Percentiles rank a stretch among this genome's conserved stretches.
Evolutionary conservation across 2,113 vertebrate genomes (phyloP).

Genomic region (Candoia aspera): DNA sequence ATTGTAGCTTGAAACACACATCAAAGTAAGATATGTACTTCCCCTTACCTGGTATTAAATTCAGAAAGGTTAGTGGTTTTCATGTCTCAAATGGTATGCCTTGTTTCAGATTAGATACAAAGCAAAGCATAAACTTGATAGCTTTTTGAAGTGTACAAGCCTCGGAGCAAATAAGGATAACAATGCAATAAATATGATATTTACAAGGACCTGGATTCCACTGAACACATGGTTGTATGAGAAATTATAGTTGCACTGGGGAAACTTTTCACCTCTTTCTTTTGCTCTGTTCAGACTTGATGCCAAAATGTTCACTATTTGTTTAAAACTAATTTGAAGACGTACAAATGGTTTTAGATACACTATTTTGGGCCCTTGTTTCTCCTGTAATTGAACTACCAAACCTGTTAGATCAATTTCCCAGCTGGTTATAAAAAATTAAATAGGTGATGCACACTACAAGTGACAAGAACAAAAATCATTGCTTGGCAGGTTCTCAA

Average conservation of each 20-base stretch:
- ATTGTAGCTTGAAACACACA: neutral
- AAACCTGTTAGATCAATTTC: slow-evolving; percentile 33
- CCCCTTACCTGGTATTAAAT: slow-evolving; percentile 23
- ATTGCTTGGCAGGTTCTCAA: slow-evolving; percentile 38
- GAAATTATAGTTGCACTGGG: neutral
- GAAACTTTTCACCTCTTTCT: neutral
- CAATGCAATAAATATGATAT: neutral
- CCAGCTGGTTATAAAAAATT: slow-evolving; percentile 38
- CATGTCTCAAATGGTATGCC: slow-evolving; percentile 36
- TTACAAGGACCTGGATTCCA: slow-evolving; percentile 23
- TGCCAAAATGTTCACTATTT: slow-evolving; percentile 55
- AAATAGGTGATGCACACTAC: slow-evolving; percentile 32
- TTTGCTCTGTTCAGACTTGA: neutral
- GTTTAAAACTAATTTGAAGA: slow-evolving; percentile 44
- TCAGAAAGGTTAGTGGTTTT: slow-evolving; percentile 5
- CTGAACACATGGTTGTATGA: neutral
- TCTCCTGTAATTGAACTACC: slow-evolving; percentile 25
- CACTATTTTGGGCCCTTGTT: neutral
- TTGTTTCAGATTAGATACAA: neutral
- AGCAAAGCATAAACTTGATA: slow-evolving; percentile 27
- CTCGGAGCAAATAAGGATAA: slow-evolving; percentile 13
- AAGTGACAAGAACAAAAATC: slow-evolving; percentile 38
- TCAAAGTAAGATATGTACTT: neutral
- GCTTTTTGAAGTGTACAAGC: neutral
- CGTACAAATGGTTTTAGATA: slow-evolving; percentile 36